These are phyloP conservation scores for Chascanopsetta lugubris DNA, from an alignment of 2,113 vertebrate species.

Conservation along the genomic window DNA sequence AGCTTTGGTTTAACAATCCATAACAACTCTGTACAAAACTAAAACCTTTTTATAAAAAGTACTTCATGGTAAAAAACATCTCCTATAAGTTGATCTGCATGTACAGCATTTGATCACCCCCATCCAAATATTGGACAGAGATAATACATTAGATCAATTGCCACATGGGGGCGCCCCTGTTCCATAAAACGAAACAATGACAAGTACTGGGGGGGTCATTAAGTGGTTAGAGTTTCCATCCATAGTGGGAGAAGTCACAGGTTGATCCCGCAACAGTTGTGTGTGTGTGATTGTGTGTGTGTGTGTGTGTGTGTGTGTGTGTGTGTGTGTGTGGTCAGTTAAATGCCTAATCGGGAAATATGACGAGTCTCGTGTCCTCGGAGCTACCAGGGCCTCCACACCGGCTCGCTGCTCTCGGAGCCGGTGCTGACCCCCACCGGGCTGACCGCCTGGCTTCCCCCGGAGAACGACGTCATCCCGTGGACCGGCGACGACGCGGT, in stretches of 20 bases:
- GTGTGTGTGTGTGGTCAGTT: slow-evolving; percentile 49
- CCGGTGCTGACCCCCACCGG: slow-evolving; percentile 79
- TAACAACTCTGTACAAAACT: slow-evolving; percentile 91
- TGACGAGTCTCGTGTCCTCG: slow-evolving; percentile 21
- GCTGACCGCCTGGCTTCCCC: slow-evolving; percentile 82
- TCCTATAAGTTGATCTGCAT: slow-evolving; percentile 78
- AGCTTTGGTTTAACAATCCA: slow-evolving; percentile 90
- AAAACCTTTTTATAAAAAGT: slow-evolving; percentile 83
- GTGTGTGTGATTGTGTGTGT: too few relatives aligned
- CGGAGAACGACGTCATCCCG: slow-evolving; percentile 87
- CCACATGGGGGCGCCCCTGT: slow-evolving; percentile 60
- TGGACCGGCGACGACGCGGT: slow-evolving; percentile 84
- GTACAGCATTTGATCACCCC: slow-evolving; percentile 83
- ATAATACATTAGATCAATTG: slow-evolving; percentile 72
- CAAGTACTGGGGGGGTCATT: slow-evolving; percentile 33
- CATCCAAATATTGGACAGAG: slow-evolving; percentile 86
- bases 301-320: too few relatives aligned
- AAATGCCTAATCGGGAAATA: slow-evolving; percentile 30
- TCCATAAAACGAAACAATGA: slow-evolving; percentile 90
- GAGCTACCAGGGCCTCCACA: slow-evolving; percentile 92
- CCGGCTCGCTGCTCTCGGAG: slow-evolving; percentile 84
- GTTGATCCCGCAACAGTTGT: slow-evolving; percentile 38
- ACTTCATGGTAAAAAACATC: slow-evolving; percentile 72
- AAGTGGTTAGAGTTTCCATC: slow-evolving; percentile 59
- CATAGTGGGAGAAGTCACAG: slow-evolving; percentile 40